Percentiles rank a stretch among this genome's conserved stretches.
These are phyloP conservation scores for Protophormia terraenovae DNA, from an alignment of 2,888 invertebrate genomes.

Conservation along the genomic window DNA sequence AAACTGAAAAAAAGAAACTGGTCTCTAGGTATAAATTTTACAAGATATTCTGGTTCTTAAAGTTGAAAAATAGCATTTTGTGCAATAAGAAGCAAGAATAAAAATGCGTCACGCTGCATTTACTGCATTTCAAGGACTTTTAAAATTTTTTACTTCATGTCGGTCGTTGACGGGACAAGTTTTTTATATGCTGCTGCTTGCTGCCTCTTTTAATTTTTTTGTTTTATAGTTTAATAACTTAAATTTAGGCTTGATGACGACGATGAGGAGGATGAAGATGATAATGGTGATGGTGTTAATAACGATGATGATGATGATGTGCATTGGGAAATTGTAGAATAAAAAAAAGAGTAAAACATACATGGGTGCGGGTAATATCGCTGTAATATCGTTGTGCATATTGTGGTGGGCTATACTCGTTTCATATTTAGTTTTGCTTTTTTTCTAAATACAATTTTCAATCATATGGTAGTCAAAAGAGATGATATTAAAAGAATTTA, in stretches of 20 bases:
- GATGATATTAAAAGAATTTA: not conserved
- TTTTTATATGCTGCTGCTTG: conserved; percentile 18
- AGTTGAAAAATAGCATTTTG: conserved; percentile 47
- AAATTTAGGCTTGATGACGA: conserved; percentile 40
- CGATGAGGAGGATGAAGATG: not conserved
- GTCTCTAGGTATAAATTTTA: conserved; percentile 53
- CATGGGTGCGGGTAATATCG: conserved; percentile 56
- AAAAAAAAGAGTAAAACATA: conserved; percentile 32
- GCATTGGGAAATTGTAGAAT: conserved; percentile 32
- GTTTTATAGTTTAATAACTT: conserved; percentile 35
- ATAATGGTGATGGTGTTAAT: not conserved
- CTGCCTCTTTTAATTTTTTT: conserved; percentile 5
- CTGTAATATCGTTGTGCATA: not conserved
- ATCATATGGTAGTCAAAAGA: conserved; percentile 41
- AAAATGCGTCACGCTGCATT: conserved; percentile 73
- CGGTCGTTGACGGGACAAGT: conserved; percentile 71
- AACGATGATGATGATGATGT: conserved; percentile 6
- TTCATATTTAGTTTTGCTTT: conserved; percentile 3
- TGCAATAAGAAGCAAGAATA: too few relatives aligned
- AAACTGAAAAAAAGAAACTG: conserved; percentile 21
- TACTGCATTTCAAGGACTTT: conserved; percentile 77
- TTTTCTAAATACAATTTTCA: not conserved
- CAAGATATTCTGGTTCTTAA: conserved; percentile 63
- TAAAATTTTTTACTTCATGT: conserved; percentile 63
- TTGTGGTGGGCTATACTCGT: conserved; percentile 32